These are phyloP conservation scores for Chauna torquata DNA, from an alignment of 2,113 vertebrate species.

Conservation along the genomic window DNA sequence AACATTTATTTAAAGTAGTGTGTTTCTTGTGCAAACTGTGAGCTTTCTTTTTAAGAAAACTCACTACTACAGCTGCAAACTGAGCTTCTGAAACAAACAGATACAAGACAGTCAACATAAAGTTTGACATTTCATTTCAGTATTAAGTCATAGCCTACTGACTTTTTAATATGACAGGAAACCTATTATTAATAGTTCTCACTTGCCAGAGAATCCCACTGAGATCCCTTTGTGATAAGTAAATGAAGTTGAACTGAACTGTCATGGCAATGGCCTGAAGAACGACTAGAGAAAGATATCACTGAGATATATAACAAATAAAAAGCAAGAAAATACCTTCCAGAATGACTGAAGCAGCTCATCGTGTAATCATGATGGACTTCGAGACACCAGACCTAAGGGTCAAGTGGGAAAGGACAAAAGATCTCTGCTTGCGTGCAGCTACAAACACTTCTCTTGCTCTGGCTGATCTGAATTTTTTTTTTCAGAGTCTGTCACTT, in stretches of 20 bases:
- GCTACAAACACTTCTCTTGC: not conserved
- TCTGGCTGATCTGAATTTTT: not conserved
- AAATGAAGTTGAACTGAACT: not conserved
- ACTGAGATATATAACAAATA: not conserved
- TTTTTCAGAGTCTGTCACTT: not conserved
- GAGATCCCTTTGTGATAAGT: not conserved
- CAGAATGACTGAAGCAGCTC: not conserved
- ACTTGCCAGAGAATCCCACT: not conserved
- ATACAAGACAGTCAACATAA: not conserved
- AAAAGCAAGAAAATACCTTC: not conserved
- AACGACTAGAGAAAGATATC: not conserved
- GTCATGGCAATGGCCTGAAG: not conserved
- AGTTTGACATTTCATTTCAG: not conserved
- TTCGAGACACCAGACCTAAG: not conserved
- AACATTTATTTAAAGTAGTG: not conserved
- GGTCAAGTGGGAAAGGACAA: not conserved
- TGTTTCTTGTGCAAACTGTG: not conserved
- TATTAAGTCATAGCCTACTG: not conserved
- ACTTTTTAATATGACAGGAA: not conserved
- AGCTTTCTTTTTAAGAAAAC: not conserved
- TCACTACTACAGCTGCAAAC: not conserved
- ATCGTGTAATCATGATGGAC: not conserved
- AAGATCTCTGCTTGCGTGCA: not conserved
- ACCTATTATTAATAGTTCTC: not conserved
- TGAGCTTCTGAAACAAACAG: not conserved